These are phyloP conservation scores for Lacanobia oleracea DNA, from an alignment of 2,888 invertebrate genomes.

Conservation along the genomic window DNA sequence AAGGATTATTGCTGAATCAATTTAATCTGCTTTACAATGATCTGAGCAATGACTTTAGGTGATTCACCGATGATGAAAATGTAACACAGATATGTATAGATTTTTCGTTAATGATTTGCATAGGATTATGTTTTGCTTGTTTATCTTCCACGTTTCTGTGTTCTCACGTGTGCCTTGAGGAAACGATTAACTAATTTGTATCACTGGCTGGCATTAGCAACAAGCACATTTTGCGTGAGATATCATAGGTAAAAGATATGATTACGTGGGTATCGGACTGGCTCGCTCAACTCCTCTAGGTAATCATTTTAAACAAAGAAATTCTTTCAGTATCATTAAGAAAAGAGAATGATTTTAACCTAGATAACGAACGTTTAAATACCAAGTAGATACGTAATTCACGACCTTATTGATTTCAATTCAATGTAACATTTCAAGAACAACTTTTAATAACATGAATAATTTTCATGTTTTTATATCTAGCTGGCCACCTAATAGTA, in stretches of 20 bases:
- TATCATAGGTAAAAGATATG: neutral
- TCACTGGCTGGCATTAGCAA: slow-evolving; percentile 8
- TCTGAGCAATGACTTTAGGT: neutral
- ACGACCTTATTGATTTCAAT: slow-evolving; percentile 54
- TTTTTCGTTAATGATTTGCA: neutral
- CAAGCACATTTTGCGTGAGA: slow-evolving; percentile 10
- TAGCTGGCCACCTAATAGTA: slow-evolving; percentile 24
- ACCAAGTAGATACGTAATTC: slow-evolving; percentile 29
- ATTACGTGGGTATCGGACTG: neutral
- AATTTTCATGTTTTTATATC: slow-evolving; percentile 56
- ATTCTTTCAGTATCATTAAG: neutral
- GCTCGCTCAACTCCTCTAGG: too few species aligned
- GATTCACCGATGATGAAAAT: neutral
- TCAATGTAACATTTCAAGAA: slow-evolving; percentile 51
- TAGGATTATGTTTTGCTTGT: neutral
- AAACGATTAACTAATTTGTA: neutral
- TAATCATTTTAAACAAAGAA: slow-evolving; percentile 1
- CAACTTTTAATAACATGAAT: slow-evolving; percentile 46
- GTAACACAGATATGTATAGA: neutral
- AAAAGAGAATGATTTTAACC: slow-evolving; percentile 23
- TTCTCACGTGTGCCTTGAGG: slow-evolving; percentile 2
- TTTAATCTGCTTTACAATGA: neutral
- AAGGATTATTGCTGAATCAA: neutral
- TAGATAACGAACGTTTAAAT: slow-evolving; percentile 25
- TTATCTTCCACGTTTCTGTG: slow-evolving; percentile 17